Evolutionary conservation across 2,888 invertebrate species (phyloP), one percentile per base, ranked within the genome.

Genomic region (Mesochorus sp.): DNA sequence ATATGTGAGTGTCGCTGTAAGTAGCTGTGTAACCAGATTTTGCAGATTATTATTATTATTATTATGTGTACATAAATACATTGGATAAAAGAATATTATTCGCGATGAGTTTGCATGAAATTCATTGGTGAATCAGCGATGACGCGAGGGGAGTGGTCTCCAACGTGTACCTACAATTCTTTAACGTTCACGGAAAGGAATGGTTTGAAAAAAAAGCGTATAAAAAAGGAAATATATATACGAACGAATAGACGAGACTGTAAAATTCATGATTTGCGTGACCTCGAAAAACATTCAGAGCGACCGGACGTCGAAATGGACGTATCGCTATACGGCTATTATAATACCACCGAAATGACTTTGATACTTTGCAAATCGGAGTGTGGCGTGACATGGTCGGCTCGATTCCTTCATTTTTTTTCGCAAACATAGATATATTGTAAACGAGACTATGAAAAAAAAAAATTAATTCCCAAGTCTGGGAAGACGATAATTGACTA

Each of bases 381-480:
- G 77, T 78, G 72, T 82, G 88, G 90, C 82, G 91, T 80, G 61
- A 89, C 87, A 80, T 57, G 49, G 64, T 42, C 64, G 80, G 51
- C 57, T 80, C 74, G 70, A 73, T 47, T 86, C 34, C 17, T 37
- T 62, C 37, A 44, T 47, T 28, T 28, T 28, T 19, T 62, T 19
- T n/a, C n/a, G 19, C 42, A 17, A 62, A 21, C 44, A 28, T 44
- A 44, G 39, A 39, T 59, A 14, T 6, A 24, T 39, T 39, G 24
- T 59, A 42, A 5, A 59, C n/a, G 8, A 28, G 28, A 61, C 0
- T 28, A 44, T n/a, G 17, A 5, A 44, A 44, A 24, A 24, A 61
- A 44, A 44, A n/a, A 28, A 44, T 5, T 19, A 26, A 44, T 61
- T 61, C 44, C 34, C 34, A 57, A 57, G 37, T 26, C 10, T 10